Evolutionary conservation across 30 jellyfish, hydroid and myxozoan genomes (phyloP).

Genomic region (Mastigias papua): DNA sequence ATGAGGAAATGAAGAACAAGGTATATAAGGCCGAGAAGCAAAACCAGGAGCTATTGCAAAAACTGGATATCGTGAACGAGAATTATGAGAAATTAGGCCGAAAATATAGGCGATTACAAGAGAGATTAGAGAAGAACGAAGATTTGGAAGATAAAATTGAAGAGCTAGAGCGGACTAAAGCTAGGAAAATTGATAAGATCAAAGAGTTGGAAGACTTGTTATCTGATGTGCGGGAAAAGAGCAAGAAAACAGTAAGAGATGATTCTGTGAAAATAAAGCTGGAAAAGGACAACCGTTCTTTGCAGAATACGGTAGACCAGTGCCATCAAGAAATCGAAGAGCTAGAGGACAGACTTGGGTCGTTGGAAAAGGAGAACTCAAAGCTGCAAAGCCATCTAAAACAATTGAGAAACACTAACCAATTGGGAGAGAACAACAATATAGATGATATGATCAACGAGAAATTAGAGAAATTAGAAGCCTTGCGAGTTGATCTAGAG

Average conservation of each 20-base stretch:
- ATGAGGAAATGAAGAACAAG: conserved; percentile 48
- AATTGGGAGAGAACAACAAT: conserved; percentile 1
- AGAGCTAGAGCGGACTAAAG: conserved; percentile 73
- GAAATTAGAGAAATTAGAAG: conserved; percentile 82
- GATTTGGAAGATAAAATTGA: conserved; percentile 78
- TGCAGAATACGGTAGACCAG: conserved; percentile 48
- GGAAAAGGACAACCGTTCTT: conserved; percentile 67
- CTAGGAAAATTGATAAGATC: conserved; percentile 69
- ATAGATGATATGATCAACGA: conserved; percentile 1
- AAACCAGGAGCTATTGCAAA: conserved; percentile 56
- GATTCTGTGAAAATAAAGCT: conserved; percentile 60
- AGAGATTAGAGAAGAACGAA: conserved; percentile 66
- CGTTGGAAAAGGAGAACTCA: conserved; percentile 47
- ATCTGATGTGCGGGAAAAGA: conserved; percentile 37
- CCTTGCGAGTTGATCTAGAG: conserved; percentile 60
- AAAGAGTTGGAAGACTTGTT: conserved; percentile 75
- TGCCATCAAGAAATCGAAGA: conserved; percentile 73
- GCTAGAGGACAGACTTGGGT: conserved; percentile 51
- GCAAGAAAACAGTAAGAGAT: conserved; percentile 35
- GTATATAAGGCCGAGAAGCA: conserved; percentile 43
- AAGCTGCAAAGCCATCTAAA: conserved; percentile 59
- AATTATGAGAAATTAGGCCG: conserved; percentile 66
- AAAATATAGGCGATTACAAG: conserved; percentile 72
- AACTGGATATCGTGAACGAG: conserved; percentile 62
- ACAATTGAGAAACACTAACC: conserved; percentile 21